Conservation (phyloP, 2,797 vertebrate genomes). For the Gouania willdenowi region DNA sequence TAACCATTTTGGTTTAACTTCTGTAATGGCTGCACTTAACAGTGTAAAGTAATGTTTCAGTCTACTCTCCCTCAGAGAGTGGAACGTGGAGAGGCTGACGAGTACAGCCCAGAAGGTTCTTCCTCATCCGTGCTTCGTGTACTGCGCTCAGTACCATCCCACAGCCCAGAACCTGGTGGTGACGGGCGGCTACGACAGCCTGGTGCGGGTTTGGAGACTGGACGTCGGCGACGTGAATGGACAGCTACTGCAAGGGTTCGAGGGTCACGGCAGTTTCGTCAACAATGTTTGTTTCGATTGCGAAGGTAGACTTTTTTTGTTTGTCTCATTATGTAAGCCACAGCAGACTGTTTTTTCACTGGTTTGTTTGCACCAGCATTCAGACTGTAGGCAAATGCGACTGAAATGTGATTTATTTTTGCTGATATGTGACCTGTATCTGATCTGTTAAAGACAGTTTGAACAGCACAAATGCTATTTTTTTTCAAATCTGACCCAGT, state of each 20-base stretch:
- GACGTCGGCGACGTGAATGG: conserved; percentile 81
- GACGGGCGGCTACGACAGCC: conserved; percentile 87
- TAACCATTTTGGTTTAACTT: too few species aligned
- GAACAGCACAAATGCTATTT: too few species aligned
- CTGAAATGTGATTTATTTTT: too few species aligned
- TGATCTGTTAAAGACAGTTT: too few species aligned
- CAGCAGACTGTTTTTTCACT: too few species aligned
- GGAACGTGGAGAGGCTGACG: conserved; percentile 81
- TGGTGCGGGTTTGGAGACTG: conserved; percentile 88
- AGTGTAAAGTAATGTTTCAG: too few species aligned
- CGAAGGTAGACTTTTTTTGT: conserved; percentile 89
- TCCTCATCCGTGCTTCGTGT: conserved; percentile 93
- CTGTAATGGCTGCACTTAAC: too few species aligned
- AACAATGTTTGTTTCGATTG: conserved; percentile 90
- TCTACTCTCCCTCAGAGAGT: conserved; percentile 77
- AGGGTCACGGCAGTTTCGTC: conserved; percentile 88
- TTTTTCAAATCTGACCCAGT: too few species aligned
- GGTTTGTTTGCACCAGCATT: too few species aligned
- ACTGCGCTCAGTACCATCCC: conserved; percentile 89
- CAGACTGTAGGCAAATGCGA: too few species aligned
- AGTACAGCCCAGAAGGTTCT: conserved; percentile 84
- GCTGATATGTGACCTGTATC: too few species aligned
- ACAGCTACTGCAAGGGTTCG: conserved; percentile 86
- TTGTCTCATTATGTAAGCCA: too few species aligned
- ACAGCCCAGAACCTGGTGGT: conserved; percentile 79